Percentiles rank a stretch among this genome's conserved stretches.
Conservation (phyloP, 2,113 vertebrate species). For the Theristicus caerulescens region DNA sequence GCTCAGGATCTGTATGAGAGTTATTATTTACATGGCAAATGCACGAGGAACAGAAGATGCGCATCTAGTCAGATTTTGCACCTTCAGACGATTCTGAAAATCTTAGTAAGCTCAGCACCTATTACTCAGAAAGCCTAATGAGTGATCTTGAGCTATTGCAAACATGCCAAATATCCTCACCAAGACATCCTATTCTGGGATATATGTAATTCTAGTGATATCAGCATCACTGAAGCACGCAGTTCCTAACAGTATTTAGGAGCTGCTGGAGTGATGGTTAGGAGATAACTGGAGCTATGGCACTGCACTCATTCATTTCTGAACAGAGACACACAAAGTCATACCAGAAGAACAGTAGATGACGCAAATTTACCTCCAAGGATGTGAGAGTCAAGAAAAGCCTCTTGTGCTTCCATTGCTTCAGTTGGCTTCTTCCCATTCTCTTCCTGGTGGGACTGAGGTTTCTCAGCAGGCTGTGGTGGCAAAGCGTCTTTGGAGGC, state of each 20-base stretch:
- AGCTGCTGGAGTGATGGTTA: neutral
- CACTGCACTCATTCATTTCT: neutral
- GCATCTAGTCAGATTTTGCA: neutral
- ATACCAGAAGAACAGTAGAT: neutral
- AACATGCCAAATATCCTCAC: neutral
- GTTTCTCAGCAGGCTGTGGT: neutral
- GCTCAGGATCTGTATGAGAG: neutral
- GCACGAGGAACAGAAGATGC: neutral
- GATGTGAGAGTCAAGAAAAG: neutral
- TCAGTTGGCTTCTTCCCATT: neutral
- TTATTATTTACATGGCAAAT: neutral
- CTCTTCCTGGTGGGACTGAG: neutral
- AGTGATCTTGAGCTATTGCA: neutral
- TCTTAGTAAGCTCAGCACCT: neutral
- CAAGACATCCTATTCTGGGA: neutral
- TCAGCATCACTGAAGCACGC: neutral
- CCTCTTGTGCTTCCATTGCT: neutral
- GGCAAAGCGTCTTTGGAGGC: neutral
- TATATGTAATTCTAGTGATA: neutral
- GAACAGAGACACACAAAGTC: neutral
- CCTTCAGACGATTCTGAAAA: neutral
- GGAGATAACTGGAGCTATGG: neutral
- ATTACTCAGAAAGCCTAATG: neutral
- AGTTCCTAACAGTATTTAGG: neutral
- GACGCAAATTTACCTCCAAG: constrained; percentile 38